Conservation (phyloP, 2,888 invertebrate species). For the Teleiodes luculella region DNA sequence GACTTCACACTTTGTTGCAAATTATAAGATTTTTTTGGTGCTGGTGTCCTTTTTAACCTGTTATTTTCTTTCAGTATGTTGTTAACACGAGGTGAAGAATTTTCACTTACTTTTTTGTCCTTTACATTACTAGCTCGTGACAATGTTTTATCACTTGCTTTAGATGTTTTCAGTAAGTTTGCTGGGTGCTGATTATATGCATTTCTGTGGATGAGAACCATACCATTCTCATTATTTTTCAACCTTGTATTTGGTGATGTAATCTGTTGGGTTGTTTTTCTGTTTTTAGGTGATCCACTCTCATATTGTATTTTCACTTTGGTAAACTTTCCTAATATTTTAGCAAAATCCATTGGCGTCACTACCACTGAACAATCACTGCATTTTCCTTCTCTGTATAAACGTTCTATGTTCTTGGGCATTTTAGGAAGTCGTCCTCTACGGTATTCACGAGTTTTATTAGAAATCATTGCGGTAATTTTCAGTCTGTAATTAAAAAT, state of each 20-base stretch:
- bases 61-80: slow-evolving; percentile 67
- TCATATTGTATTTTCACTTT: slow-evolving; percentile 74
- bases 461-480: slow-evolving; percentile 52
- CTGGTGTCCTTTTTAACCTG: slow-evolving; percentile 44
- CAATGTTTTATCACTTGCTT: slow-evolving; percentile 29
- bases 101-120: slow-evolving; percentile 3
- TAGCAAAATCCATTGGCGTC: slow-evolving; percentile 72
- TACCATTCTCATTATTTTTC: slow-evolving; percentile 72
- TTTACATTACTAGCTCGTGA: slow-evolving; percentile 15
- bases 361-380: slow-evolving; percentile 67
- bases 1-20: slow-evolving; percentile 28
- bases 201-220: slow-evolving; percentile 57
- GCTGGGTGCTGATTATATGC: slow-evolving; percentile 54
- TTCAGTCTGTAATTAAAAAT: neutral
- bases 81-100: slow-evolving; percentile 22
- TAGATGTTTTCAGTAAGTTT: slow-evolving; percentile 45
- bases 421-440: slow-evolving; percentile 49
- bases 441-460: slow-evolving; percentile 51
- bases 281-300: slow-evolving; percentile 47
- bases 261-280: slow-evolving; percentile 20
- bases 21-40: slow-evolving; percentile 34
- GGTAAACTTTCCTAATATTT: slow-evolving; percentile 71
- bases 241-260: slow-evolving; percentile 47
- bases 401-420: slow-evolving; percentile 58
- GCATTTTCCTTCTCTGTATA: slow-evolving; percentile 67